Conservation (phyloP, 2,113 vertebrate genomes). For the Hippocampus guttulatus region DNA sequence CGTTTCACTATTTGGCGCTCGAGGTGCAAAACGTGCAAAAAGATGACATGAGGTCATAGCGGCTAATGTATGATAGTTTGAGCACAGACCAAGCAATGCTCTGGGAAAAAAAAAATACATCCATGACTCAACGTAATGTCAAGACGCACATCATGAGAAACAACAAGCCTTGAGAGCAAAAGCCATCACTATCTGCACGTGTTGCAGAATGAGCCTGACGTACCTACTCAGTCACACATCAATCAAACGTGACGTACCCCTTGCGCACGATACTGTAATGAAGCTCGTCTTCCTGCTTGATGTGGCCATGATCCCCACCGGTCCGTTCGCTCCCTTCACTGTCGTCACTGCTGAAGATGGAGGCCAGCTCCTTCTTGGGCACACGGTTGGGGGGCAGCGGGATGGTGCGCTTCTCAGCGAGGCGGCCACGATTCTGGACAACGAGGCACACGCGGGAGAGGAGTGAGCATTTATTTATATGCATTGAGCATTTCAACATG, state of each 20-base stretch:
- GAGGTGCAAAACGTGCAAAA: neutral
- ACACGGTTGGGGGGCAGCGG: slow-evolving; percentile 81
- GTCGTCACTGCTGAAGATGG: slow-evolving; percentile 85
- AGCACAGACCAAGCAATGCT: slow-evolving; percentile 8
- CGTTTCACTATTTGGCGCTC: neutral
- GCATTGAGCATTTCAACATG: neutral
- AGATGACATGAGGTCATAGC: slow-evolving; percentile 1
- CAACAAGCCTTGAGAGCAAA: slow-evolving; percentile 28
- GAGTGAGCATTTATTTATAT: slow-evolving; percentile 30
- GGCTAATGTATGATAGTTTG: slow-evolving; percentile 7
- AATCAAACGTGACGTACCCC: slow-evolving; percentile 73
- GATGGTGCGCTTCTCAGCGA: slow-evolving; percentile 93
- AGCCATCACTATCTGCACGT: slow-evolving; percentile 7
- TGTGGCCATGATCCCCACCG: slow-evolving; percentile 79
- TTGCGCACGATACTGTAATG: slow-evolving; percentile 95
- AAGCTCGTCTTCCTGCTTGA: slow-evolving; percentile 89
- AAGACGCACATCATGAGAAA: slow-evolving; percentile 33
- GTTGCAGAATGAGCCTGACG: slow-evolving; percentile 28
- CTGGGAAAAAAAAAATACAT: slow-evolving; percentile 8
- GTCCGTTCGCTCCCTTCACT: slow-evolving; percentile 82
- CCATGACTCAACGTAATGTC: slow-evolving; percentile 30
- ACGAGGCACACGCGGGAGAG: slow-evolving; percentile 10
- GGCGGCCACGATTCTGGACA: slow-evolving; percentile 89
- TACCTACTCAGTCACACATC: neutral
- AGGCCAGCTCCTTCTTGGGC: slow-evolving; percentile 87